These are phyloP conservation scores for Polydrusus tereticollis DNA, from an alignment of 2,888 invertebrate species.

Conservation along the genomic window DNA sequence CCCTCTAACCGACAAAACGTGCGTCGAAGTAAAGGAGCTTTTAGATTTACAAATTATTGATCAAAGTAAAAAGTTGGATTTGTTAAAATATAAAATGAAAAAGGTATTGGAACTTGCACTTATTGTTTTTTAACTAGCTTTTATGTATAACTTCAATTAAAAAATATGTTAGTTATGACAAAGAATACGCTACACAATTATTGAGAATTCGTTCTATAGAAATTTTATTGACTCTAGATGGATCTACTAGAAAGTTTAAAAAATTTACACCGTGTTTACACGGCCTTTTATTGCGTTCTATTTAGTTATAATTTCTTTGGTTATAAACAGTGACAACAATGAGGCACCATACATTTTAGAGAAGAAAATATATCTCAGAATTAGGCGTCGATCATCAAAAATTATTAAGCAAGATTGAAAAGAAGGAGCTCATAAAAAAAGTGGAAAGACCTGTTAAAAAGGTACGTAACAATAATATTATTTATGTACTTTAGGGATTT, in stretches of 20 bases:
- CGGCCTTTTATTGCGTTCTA: too few relatives aligned
- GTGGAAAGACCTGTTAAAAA: conserved; percentile 74
- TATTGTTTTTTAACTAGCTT: too few relatives aligned
- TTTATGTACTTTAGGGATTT: neutral
- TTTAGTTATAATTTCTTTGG: too few relatives aligned
- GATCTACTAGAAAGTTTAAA: too few relatives aligned
- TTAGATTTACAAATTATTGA: conserved; percentile 80
- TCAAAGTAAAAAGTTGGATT: conserved; percentile 79
- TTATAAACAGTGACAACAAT: neutral
- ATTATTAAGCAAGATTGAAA: conserved; percentile 73
- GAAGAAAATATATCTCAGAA: conserved; percentile 71
- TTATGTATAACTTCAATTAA: too few relatives aligned
- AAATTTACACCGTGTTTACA: too few relatives aligned
- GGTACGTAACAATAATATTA: conserved; percentile 65
- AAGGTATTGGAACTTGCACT: conserved; percentile 69
- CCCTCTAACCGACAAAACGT: conserved; percentile 68
- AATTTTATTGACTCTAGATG: too few relatives aligned
- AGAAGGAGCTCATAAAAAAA: conserved; percentile 64
- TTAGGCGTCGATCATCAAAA: conserved; percentile 75
- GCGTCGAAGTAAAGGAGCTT: conserved; percentile 69
- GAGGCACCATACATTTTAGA: conserved; percentile 59
- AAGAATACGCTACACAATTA: too few relatives aligned
- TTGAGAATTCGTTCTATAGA: too few relatives aligned
- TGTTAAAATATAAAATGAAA: conserved; percentile 78
- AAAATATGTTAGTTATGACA: too few relatives aligned